Evolutionary conservation across 2,888 invertebrate genomes (phyloP), one percentile per base, ranked within the genome.

Genomic region (Cheilosia soror): DNA sequence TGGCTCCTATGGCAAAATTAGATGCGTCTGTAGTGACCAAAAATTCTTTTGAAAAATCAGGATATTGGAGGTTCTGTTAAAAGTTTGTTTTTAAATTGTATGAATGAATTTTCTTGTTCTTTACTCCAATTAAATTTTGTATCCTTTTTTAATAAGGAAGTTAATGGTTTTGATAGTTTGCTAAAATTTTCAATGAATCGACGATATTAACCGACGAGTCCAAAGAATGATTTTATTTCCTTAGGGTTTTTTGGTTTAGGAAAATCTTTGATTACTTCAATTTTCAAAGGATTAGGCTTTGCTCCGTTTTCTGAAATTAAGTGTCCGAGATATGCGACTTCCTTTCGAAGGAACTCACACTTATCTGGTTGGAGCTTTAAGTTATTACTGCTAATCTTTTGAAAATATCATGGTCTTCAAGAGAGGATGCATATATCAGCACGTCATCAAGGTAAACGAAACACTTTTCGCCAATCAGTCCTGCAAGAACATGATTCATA

Each of bases 101-200:
- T 7, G 20, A 49, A n/a, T 20, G n/a, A 49, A 25, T 49, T 15
- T 49, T 49, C 49, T 7, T 49, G 49, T 25, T 51, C 25, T 27
- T 51, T 11, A 51, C 51, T 5, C 51, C 51, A 51, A 51, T 2
- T 27, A 9, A 27, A 51, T 13, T 27, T 51, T 3, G 51, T 27
- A 51, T 51, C 15, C 5, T 51, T 51, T 51, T 51, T 51, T 27
- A 51, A 51, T 51, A 51, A 51, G 49, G 49, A 49, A 25, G 25
- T 20, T 49, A 49, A 49, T 6, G 15, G 49, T 25, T 49, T 49
- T 49, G 9, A 27, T 9, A 27, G 9, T 13, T 27, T 27, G 51
- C 51, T 11, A 1, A 51, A 51, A 27, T n/a, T 47, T 47, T 47
- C n/a, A 5, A 20, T 47, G 20, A 47, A 20, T 15, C 47, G 47